A percentile compares a stretch with the other conserved stretches of the same genome.
Evolutionary conservation across 2,888 invertebrate species (phyloP).

Genomic region (Ophion costatus): DNA sequence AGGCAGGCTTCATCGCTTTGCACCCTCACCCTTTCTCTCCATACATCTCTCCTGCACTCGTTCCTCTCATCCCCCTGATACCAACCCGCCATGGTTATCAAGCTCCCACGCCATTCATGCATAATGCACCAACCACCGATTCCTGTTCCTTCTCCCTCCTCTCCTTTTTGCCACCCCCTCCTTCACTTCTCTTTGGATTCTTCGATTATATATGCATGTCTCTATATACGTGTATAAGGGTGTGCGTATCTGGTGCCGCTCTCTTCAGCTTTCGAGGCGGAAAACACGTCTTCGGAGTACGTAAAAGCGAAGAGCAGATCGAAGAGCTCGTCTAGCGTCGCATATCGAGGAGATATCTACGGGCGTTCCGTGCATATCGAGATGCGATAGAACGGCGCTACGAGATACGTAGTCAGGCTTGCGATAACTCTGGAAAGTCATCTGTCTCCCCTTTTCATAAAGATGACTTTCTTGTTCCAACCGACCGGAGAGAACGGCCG

Average conservation of each 20-base stretch:
- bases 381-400: not conserved
- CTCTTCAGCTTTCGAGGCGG: constrained; percentile 57
- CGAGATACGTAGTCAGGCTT: not conserved
- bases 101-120: constrained; percentile 75
- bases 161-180: constrained; percentile 13
- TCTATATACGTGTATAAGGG: not conserved
- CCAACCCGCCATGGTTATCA: constrained; percentile 59
- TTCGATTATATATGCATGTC: constrained; percentile 19
- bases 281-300: constrained; percentile 55
- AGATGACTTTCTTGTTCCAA: no score
- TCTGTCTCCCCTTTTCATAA: no score
- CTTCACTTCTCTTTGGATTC: constrained; percentile 18
- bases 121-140: constrained; percentile 77
- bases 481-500: no score
- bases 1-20: constrained; percentile 51
- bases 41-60: constrained; percentile 24
- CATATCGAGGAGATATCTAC: constrained; percentile 39
- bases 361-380: not conserved
- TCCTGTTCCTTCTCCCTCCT: constrained; percentile 54
- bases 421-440: not conserved
- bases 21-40: constrained; percentile 34
- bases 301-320: constrained; percentile 27
- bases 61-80: constrained; percentile 41
- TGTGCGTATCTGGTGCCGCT: not conserved
- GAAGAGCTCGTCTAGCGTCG: constrained; percentile 35